These are phyloP conservation scores for Ophioderma brevispina DNA, from an alignment of 35 echinoderm and acorn worm species.

Conservation along the genomic window DNA sequence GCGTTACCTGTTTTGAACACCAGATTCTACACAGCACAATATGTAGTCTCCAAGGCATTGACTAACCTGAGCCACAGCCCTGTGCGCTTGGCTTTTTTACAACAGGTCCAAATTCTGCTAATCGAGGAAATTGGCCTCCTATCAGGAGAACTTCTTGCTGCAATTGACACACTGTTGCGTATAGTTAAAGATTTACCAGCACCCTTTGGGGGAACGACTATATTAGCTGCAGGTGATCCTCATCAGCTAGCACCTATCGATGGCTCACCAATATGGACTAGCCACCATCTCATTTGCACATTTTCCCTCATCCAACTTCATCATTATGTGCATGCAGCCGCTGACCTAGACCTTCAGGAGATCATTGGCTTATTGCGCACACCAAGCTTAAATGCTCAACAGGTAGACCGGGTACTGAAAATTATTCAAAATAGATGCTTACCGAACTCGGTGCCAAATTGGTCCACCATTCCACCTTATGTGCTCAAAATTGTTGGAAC, in stretches of 20 bases:
- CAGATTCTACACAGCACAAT: background rate
- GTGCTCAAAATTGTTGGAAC: conserved; percentile 1
- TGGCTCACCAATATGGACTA: too few relatives aligned
- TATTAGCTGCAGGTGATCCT: background rate
- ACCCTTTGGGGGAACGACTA: background rate
- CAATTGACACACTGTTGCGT: background rate
- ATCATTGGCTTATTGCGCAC: background rate
- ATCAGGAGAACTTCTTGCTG: background rate
- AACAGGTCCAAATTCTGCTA: background rate
- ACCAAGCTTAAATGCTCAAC: background rate
- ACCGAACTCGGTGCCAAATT: conserved; percentile 1
- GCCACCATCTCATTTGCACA: too few relatives aligned
- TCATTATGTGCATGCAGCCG: background rate
- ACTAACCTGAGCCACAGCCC: background rate
- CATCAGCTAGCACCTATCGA: background rate
- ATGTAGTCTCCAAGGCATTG: background rate
- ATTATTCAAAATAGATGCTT: background rate
- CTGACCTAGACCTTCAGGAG: background rate
- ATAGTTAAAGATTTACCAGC: background rate
- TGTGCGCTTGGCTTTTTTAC: background rate
- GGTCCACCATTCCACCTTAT: background rate
- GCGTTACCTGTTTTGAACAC: background rate
- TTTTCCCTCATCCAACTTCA: too few relatives aligned
- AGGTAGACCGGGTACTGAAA: background rate
- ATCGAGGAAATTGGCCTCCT: background rate